Evolutionary conservation across 64 coral and sea anemone genomes (phyloP), one percentile per base, ranked within the genome.

Genomic region (Pocillopora verrucosa): DNA sequence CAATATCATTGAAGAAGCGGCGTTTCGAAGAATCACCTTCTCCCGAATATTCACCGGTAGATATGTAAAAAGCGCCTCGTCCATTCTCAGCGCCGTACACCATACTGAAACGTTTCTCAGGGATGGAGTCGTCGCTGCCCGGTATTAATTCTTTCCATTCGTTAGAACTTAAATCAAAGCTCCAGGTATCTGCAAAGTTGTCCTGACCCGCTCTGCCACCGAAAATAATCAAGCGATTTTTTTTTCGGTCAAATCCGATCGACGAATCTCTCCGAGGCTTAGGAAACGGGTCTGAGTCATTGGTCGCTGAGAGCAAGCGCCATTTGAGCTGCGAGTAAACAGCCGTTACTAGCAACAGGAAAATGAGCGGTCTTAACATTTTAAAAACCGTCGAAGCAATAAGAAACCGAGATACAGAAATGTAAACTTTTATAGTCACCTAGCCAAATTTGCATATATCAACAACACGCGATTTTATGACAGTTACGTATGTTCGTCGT

Each of bases 21-120:
- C 65, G 41, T 51, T 51, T 87, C 10, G 88, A 63, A 10, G 56
- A 22, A 9, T 88, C 88, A 13, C 4, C 11, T 13, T 56, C 65
- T 11, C 73, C 75, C 4, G 34, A 59, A 64, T 35, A 86, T 84
- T 96, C 95, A 38, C 95, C 95, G 16, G 91, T 96, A 16, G 91
- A 80, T 37, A 96, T 72, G 63, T 88, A 96, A 25, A 96, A 93
- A 36, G 36, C 41, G 14, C 73, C 60, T 14, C 74, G 3, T 51
- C 41, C 41, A 51, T 51, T 75, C 16, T 86, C 36, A 6, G 77
- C 20, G 3, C 95, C 95, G 75, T 88, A 96, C 20, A 93, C 95
- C 95, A 96, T 96, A 25, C 95, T 96, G 26, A 96, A 96, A 20
- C 95, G 82, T 1, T 60, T 75, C 73, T 96, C 87, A 36, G 95